phyloP scores from a whole-genome alignment of 2,797 vertebrate species.

The Acomys russatus region DNA sequence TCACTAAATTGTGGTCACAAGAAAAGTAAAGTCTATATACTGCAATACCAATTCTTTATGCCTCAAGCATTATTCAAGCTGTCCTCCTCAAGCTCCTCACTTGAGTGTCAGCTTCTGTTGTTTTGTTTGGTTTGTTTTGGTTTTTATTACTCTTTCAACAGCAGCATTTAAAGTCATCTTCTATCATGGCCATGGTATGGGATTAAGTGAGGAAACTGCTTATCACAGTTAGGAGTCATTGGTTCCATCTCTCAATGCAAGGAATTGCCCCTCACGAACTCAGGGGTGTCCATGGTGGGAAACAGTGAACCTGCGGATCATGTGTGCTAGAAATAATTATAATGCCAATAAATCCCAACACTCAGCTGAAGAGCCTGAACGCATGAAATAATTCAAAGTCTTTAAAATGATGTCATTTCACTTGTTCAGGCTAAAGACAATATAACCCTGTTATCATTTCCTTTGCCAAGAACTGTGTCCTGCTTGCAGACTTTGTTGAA shows the following conservation, averaged over 20 bases:
- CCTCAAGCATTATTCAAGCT: not conserved
- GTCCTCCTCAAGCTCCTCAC: not conserved
- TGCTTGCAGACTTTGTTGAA: not conserved
- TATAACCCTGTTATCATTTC: constrained; percentile 21
- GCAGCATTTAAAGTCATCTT: not conserved
- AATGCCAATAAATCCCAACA: not conserved
- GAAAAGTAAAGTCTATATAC: not conserved
- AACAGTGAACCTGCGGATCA: not conserved
- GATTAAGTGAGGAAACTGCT: not conserved
- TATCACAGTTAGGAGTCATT: not conserved
- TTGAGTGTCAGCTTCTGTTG: not conserved
- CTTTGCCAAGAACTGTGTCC: not conserved
- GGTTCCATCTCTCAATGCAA: constrained; percentile 7
- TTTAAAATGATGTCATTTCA: not conserved
- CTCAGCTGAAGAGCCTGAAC: not conserved
- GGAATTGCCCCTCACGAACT: not conserved
- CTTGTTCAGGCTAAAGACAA: constrained; percentile 26
- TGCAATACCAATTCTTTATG: not conserved
- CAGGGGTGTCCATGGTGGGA: not conserved
- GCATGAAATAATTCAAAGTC: not conserved
- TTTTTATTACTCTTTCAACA: not conserved
- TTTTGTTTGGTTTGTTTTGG: not conserved
- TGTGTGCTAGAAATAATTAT: not conserved
- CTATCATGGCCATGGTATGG: not conserved
- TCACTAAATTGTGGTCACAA: not conserved